Conservation (phyloP, 1,140 invertebrate genomes). For the Macrocentrus cingulum region DNA sequence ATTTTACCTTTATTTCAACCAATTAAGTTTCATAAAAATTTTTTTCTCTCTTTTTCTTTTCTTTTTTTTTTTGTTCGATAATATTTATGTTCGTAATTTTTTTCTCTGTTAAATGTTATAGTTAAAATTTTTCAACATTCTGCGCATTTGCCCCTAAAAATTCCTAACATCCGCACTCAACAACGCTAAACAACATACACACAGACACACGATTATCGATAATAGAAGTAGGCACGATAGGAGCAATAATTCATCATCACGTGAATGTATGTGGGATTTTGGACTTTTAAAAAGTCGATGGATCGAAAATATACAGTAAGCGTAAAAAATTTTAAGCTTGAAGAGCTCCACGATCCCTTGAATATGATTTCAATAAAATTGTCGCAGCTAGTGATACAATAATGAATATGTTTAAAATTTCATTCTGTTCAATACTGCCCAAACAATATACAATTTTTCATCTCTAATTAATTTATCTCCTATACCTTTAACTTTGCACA, state of each 20-base stretch:
- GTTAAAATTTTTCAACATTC: slow-evolving; percentile 16
- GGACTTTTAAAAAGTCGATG: no score
- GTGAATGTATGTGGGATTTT: slow-evolving; percentile 5
- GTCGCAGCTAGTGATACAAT: no score
- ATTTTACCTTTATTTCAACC: no score
- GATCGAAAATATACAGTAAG: no score
- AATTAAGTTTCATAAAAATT: not conserved
- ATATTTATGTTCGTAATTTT: not conserved
- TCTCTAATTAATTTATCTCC: no score
- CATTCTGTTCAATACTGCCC: no score
- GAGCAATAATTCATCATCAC: slow-evolving; percentile 36
- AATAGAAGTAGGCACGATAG: slow-evolving; percentile 49
- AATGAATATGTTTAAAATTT: no score
- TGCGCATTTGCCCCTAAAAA: slow-evolving; percentile 13
- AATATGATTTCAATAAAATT: no score
- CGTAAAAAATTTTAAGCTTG: no score
- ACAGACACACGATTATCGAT: slow-evolving; percentile 37
- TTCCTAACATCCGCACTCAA: slow-evolving; percentile 8
- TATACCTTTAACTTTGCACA: no score
- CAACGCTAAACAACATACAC: slow-evolving; percentile 23
- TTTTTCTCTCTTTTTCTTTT: slow-evolving; percentile 7
- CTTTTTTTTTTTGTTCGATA: slow-evolving; percentile 12
- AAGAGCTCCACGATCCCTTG: no score
- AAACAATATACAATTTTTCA: no score
- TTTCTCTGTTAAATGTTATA: not conserved